Evolutionary conservation across 2,113 vertebrate species (phyloP), one percentile per base, ranked within the genome.

Genomic region (Mormoops blainvillei): DNA sequence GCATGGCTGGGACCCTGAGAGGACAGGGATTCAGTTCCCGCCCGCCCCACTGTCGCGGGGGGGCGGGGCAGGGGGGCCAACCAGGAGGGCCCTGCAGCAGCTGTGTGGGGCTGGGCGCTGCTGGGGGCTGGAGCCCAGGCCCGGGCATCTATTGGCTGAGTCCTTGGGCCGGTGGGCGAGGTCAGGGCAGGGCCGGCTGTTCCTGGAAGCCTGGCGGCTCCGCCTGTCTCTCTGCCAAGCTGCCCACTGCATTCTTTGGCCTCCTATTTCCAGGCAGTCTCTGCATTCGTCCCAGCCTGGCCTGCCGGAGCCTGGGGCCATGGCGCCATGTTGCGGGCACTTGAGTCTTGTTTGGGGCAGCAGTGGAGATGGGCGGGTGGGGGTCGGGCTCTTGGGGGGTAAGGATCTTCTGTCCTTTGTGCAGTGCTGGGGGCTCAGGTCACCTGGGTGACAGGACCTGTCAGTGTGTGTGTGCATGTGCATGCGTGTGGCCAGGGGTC

Each of bases 171-270:
- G 56, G 89, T 97, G 96, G 94, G 96, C 13, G 74, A 97, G 94
- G 96, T 68, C 87, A 85, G 94, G 91, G 78, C 88, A 14, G 92
- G 74, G 92, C 78, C 24, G 48, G 65, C 12, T 1, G 33, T 97
- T 97, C 18, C 97, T 97, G 97, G 97, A 95, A 97, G 94, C 97
- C 73, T 7, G 0, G 52, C 58, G 20, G 93, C 87, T 54, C 68
- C 12, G 68, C 4, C 90, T 96, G 96, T 85, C 48, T 12, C 45
- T 43, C 68, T 65, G 96, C 96, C 94, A 96, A 68, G 92, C 97
- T 97, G 89, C 97, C 97, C 97, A 93, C 97, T 93, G 95, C 95
- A 96, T 97, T 97, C 96, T 48, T 89, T 0, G 73, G 92, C 81
- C 96, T 96, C 85, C 65, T 74, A 7, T 97, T 97, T 95, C 95